A percentile compares a stretch with the other conserved stretches of the same genome.
Evolutionary conservation across 1,140 invertebrate genomes (phyloP).

Genomic region (Pteromalus puparum): DNA sequence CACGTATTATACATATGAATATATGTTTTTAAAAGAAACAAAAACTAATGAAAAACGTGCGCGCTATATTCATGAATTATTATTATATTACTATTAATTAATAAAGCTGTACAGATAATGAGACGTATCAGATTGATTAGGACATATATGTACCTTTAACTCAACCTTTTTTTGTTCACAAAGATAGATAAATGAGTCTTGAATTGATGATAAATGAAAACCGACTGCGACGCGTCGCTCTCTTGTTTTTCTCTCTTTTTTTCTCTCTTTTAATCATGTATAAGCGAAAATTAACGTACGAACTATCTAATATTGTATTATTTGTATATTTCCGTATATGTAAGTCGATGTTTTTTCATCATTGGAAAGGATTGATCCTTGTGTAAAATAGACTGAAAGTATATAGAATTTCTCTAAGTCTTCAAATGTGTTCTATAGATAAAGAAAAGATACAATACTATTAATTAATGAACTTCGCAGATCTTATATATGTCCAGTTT

Average conservation of each 20-base stretch:
- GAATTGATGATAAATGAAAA: conserved; percentile 35
- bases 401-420: conserved; percentile 45
- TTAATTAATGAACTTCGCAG: conserved; percentile 31
- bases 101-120: conserved; percentile 52
- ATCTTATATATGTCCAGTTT: conserved; percentile 49
- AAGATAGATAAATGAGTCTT: conserved; percentile 5
- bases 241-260: conserved; percentile 19
- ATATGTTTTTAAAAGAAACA: conserved; percentile 43
- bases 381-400: conserved; percentile 42
- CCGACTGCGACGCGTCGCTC: conserved; percentile 44
- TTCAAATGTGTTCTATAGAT: conserved; percentile 41
- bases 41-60: conserved; percentile 33
- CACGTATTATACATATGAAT: conserved; percentile 27
- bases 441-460: not conserved
- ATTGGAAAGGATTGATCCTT: conserved; percentile 25
- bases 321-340: conserved; percentile 37
- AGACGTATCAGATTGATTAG: conserved; percentile 42
- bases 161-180: conserved; percentile 25
- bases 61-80: conserved; percentile 40
- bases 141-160: conserved; percentile 31
- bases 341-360: conserved; percentile 43
- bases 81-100: conserved; percentile 37
- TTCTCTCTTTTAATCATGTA: conserved; percentile 20
- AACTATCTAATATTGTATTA: conserved; percentile 38
- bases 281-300: conserved; percentile 21